Evolutionary conservation across 2,888 invertebrate genomes (phyloP).

Genomic region (Scelioninae gen. 1): DNA sequence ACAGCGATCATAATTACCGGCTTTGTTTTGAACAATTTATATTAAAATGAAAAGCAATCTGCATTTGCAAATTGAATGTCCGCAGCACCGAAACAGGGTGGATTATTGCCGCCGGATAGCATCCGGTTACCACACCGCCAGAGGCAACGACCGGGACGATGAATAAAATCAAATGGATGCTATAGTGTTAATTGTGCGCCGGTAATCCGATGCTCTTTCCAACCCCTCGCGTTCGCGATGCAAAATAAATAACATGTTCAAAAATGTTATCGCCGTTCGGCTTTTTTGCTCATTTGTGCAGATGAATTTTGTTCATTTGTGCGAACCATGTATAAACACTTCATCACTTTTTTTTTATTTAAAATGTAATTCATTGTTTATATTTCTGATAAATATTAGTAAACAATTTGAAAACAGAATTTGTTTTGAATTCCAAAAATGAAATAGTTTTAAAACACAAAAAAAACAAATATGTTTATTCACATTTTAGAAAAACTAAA

Average conservation of each 20-base stretch:
- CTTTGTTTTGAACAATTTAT: conserved; percentile 82
- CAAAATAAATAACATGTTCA: conserved; percentile 50
- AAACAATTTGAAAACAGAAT: conserved; percentile 27
- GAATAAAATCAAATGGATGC: conserved; percentile 79
- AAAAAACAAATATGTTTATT: too few species aligned
- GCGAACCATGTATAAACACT: conserved; percentile 13
- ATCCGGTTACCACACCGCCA: conserved; percentile 67
- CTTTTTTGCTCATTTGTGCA: conserved; percentile 33
- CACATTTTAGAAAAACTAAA: too few species aligned
- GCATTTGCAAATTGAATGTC: conserved; percentile 82
- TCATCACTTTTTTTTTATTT: conserved; percentile 35
- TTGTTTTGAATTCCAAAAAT: neutral
- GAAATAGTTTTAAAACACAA: too few species aligned
- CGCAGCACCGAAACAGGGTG: conserved; percentile 67
- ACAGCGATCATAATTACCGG: conserved; percentile 78
- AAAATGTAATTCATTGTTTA: conserved; percentile 37
- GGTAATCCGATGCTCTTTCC: conserved; percentile 76
- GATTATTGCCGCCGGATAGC: conserved; percentile 78
- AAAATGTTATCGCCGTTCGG: conserved; percentile 43
- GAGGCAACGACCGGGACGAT: conserved; percentile 70
- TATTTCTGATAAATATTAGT: neutral
- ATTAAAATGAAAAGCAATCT: conserved; percentile 83
- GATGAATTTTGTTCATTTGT: conserved; percentile 32
- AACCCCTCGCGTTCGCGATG: conserved; percentile 17
- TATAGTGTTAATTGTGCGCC: conserved; percentile 79